phyloP scores from a whole-genome alignment of 2,113 vertebrate species.

The Chaenocephalus aceratus region DNA sequence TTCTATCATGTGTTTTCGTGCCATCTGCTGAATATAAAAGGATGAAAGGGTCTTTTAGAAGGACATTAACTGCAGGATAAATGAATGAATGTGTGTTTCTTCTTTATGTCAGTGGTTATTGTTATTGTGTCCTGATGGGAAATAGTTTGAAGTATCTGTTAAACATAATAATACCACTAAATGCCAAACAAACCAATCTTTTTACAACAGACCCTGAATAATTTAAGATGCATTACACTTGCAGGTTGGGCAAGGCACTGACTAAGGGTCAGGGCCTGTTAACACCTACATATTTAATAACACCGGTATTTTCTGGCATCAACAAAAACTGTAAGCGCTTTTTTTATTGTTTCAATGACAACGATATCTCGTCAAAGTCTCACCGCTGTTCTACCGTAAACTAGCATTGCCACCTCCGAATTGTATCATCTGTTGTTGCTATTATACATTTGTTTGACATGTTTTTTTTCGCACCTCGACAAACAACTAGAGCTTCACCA shows the following conservation, averaged over 20 bases:
- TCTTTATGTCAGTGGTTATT: background rate
- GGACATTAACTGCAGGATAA: background rate
- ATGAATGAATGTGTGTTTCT: background rate
- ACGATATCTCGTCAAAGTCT: too few relatives aligned
- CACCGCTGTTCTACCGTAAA: too few relatives aligned
- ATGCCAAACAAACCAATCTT: background rate
- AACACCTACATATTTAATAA: too few relatives aligned
- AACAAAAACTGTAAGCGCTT: too few relatives aligned
- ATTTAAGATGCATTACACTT: background rate
- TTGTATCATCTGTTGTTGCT: too few relatives aligned
- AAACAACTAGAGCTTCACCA: too few relatives aligned
- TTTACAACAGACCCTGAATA: background rate
- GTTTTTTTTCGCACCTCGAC: too few relatives aligned
- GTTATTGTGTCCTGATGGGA: background rate
- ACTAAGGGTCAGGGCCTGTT: too few relatives aligned
- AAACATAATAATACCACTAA: background rate
- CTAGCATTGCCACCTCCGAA: too few relatives aligned
- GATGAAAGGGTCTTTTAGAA: slow-evolving; percentile 1
- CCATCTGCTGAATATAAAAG: slow-evolving; percentile 10
- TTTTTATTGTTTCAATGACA: too few relatives aligned
- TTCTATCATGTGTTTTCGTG: background rate
- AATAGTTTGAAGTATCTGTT: background rate
- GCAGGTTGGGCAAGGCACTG: background rate
- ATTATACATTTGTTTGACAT: too few relatives aligned
- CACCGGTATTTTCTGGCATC: too few relatives aligned